phyloP scores from a whole-genome alignment of 2,113 vertebrate species.

The Hipposideros armiger region DNA sequence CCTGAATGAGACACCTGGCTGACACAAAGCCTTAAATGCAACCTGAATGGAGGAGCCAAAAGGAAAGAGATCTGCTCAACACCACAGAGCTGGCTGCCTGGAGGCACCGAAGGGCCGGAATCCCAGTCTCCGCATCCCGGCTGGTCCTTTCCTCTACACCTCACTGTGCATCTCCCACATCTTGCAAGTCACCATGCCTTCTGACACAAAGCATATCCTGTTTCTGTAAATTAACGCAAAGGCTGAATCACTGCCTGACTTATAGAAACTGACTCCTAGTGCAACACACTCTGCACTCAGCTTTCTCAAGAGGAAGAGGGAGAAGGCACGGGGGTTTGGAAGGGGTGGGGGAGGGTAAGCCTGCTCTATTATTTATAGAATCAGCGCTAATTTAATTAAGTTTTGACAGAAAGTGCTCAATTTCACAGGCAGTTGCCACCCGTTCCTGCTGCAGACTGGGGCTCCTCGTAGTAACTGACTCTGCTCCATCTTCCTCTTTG shows the following conservation, averaged over 20 bases:
- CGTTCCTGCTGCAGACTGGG: constrained; percentile 80
- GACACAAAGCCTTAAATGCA: neutral
- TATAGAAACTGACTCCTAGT: constrained; percentile 69
- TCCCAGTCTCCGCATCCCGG: neutral
- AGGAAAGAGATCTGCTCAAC: neutral
- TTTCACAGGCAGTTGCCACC: constrained; percentile 89
- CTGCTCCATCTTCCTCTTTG: constrained; percentile 83
- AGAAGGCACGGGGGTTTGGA: neutral
- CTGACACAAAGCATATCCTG: neutral
- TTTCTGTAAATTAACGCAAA: constrained; percentile 73
- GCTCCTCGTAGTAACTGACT: constrained; percentile 81
- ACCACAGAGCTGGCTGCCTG: neutral
- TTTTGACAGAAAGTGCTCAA: constrained; percentile 90
- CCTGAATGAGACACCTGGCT: neutral
- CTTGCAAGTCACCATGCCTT: neutral
- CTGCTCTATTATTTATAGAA: constrained; percentile 85
- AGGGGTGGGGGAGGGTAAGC: neutral
- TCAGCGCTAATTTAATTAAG: constrained; percentile 91
- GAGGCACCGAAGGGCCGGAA: neutral
- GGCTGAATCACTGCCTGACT: constrained; percentile 73
- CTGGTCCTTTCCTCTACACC: neutral
- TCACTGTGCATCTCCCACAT: neutral
- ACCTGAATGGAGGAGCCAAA: neutral
- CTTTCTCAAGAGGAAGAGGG: constrained; percentile 74
- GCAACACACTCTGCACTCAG: neutral